A percentile compares a stretch with the other conserved stretches of the same genome.
These are phyloP conservation scores for Labeo rohita DNA, from an alignment of 2,113 vertebrate species.

Conservation along the genomic window DNA sequence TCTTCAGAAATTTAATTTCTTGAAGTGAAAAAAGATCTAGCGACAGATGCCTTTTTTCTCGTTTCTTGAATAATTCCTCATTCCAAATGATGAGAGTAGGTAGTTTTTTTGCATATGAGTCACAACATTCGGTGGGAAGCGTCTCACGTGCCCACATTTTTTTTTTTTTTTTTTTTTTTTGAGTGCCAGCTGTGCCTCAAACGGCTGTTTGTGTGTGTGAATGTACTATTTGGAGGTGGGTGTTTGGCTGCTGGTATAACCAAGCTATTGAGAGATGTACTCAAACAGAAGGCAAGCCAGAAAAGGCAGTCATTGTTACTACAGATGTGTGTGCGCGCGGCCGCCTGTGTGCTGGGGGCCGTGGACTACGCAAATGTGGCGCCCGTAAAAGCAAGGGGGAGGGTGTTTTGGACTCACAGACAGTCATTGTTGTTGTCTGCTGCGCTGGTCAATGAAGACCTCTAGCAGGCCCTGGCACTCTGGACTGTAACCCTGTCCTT, in stretches of 20 bases:
- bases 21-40: no score
- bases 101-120: slow-evolving; percentile 24
- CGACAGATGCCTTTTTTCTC: not conserved
- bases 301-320: slow-evolving; percentile 34
- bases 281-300: slow-evolving; percentile 15
- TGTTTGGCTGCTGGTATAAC: slow-evolving; percentile 39
- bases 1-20: no score
- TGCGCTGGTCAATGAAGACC: slow-evolving; percentile 51
- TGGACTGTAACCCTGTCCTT: slow-evolving; percentile 52
- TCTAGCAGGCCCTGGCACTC: slow-evolving; percentile 38
- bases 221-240: slow-evolving; percentile 13
- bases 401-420: slow-evolving; percentile 47
- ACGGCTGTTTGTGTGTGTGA: slow-evolving; percentile 29
- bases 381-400: not conserved
- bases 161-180: slow-evolving; percentile 25
- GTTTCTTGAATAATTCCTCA: not conserved
- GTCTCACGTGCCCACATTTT: not conserved
- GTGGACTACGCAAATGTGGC: slow-evolving; percentile 42
- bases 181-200: slow-evolving; percentile 37
- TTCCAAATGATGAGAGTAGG: not conserved
- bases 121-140: slow-evolving; percentile 24
- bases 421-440: slow-evolving; percentile 56
- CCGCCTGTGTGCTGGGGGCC: not conserved
- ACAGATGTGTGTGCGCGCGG: slow-evolving; percentile 12
- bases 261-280: slow-evolving; percentile 22